A percentile compares a stretch with the other conserved stretches of the same genome.
Conservation (phyloP, 2,113 vertebrate species). For the Eublepharis macularius region DNA sequence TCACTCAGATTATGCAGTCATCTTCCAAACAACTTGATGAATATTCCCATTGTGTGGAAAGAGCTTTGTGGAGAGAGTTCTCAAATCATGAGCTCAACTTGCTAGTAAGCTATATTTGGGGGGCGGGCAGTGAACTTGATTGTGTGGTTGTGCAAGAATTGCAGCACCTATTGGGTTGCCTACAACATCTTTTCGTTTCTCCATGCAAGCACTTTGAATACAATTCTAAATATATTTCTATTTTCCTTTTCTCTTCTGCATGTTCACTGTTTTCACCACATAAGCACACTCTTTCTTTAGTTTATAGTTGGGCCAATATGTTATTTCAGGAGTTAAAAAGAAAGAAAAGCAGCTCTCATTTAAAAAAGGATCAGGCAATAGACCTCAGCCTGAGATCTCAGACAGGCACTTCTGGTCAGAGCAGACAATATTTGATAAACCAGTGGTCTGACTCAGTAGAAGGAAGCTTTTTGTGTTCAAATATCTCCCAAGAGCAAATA, state of each 20-base stretch:
- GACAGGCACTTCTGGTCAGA: no score
- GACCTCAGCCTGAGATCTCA: no score
- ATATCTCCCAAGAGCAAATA: background rate
- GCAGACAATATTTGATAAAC: no score
- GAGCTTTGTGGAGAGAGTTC: no score
- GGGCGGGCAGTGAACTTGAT: background rate
- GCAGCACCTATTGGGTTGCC: background rate
- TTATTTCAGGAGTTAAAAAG: no score
- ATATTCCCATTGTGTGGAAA: no score
- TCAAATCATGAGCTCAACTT: background rate
- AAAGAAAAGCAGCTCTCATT: background rate
- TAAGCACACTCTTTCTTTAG: background rate
- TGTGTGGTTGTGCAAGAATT: background rate
- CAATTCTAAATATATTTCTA: background rate
- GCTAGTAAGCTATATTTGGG: background rate
- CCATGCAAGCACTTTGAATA: background rate
- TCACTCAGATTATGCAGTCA: background rate
- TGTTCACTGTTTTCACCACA: background rate
- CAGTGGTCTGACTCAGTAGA: no score
- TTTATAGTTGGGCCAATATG: background rate
- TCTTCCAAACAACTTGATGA: no score
- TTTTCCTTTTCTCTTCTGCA: background rate
- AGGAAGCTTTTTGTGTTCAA: no score
- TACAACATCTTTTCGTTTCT: background rate
- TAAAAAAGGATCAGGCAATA: no score